These are phyloP conservation scores for Gorsachius goisagi DNA, from an alignment of 2,113 vertebrate genomes.

Conservation along the genomic window DNA sequence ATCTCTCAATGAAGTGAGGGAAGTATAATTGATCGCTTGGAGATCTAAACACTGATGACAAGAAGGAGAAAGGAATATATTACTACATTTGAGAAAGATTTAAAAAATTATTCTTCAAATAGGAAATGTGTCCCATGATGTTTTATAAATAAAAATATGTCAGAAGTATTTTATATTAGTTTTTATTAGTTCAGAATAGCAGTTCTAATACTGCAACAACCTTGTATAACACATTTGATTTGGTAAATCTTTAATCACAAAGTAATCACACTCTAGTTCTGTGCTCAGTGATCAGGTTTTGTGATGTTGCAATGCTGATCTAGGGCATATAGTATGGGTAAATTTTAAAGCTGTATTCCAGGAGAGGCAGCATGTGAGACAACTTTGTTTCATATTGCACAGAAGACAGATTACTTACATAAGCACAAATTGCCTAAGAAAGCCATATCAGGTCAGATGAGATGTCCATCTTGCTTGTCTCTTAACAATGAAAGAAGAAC, in stretches of 20 bases:
- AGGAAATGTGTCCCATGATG: neutral
- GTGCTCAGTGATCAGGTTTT: conserved; percentile 12
- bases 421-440: conserved; percentile 33
- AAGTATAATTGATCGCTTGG: neutral
- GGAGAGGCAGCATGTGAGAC: neutral
- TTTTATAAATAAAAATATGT: neutral
- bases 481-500: neutral
- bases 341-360: conserved; percentile 29
- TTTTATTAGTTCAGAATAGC: neutral
- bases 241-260: conserved; percentile 27
- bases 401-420: conserved; percentile 30
- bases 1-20: neutral
- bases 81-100: neutral
- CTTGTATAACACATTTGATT: neutral
- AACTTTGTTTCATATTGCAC: neutral
- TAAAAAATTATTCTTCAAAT: neutral
- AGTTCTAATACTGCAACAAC: neutral
- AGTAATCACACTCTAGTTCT: neutral
- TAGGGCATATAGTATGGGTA: neutral
- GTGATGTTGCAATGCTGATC: conserved; percentile 6
- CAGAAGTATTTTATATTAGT: neutral
- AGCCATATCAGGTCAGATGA: neutral
- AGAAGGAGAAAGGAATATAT: neutral
- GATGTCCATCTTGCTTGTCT: neutral
- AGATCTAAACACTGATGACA: neutral